Evolutionary conservation across 2,113 vertebrate genomes (phyloP).

Genomic region (Aspiorhynchus laticeps): DNA sequence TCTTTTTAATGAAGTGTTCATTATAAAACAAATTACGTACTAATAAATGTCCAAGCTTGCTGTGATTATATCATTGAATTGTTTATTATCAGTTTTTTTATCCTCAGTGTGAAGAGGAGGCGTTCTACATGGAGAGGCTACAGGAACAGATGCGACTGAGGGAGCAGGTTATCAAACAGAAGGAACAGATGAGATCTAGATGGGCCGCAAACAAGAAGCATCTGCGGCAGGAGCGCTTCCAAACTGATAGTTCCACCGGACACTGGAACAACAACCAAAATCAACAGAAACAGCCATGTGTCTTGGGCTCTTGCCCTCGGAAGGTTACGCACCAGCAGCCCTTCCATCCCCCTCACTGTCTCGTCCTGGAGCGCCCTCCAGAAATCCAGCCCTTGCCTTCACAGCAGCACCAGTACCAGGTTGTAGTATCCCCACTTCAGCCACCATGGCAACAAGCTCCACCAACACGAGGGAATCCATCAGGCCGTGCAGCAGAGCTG

Average conservation of each 20-base stretch:
- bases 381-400: not conserved
- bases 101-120: slow-evolving; percentile 81
- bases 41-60: not conserved
- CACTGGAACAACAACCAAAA: not conserved
- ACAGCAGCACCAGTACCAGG: not conserved
- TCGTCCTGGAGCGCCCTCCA: not conserved
- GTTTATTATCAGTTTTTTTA: slow-evolving; percentile 43
- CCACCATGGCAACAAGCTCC: slow-evolving; percentile 3
- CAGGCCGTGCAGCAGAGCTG: not conserved
- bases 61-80: not conserved
- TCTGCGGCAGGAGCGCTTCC: slow-evolving; percentile 75
- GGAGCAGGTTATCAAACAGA: slow-evolving; percentile 82
- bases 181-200: slow-evolving; percentile 83
- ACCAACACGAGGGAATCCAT: not conserved
- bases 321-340: not conserved
- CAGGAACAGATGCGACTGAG: slow-evolving; percentile 82
- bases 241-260: slow-evolving; percentile 71
- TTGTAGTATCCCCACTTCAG: not conserved
- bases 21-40: not conserved
- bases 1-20: slow-evolving; percentile 39
- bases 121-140: slow-evolving; percentile 79
- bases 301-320: not conserved
- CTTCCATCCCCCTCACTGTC: not conserved
- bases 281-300: slow-evolving; percentile 2
- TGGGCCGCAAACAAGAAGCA: slow-evolving; percentile 80